Evolutionary conservation across 2,797 vertebrate genomes (phyloP).

Genomic region (Gadopsis marmoratus): DNA sequence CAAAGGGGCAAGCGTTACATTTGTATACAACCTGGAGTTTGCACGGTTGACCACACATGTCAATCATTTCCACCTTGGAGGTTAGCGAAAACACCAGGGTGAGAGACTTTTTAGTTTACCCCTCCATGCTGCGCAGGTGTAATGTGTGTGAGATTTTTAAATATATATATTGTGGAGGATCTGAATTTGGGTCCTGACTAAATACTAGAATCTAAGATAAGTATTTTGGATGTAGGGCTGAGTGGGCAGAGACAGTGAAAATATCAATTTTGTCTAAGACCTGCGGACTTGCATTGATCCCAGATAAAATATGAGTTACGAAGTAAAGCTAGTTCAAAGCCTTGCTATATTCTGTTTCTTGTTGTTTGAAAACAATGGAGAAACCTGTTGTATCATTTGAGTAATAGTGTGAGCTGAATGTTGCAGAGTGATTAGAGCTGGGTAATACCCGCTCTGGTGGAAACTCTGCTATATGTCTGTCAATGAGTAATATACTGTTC

Average conservation of each 20-base stretch:
- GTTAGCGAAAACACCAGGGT: constrained; percentile 4
- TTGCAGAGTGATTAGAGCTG: constrained; percentile 25
- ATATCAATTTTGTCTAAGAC: background rate
- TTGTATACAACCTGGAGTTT: constrained; percentile 47
- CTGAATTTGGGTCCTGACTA: background rate
- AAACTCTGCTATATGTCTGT: constrained; percentile 44
- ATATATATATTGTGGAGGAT: constrained; percentile 7
- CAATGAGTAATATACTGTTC: constrained; percentile 56
- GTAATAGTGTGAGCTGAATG: constrained; percentile 5
- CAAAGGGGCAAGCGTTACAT: constrained; percentile 42
- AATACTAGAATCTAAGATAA: background rate
- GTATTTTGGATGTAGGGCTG: background rate
- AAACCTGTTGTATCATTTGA: constrained; percentile 12
- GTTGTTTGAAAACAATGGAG: constrained; percentile 12
- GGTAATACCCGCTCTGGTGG: constrained; percentile 7
- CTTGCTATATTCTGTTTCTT: background rate
- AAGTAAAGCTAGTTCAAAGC: constrained; percentile 6
- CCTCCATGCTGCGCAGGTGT: background rate
- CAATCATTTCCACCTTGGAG: constrained; percentile 45
- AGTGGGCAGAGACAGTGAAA: background rate
- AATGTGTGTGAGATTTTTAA: background rate
- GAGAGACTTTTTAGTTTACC: background rate
- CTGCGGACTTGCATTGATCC: constrained; percentile 6
- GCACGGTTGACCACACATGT: constrained; percentile 48
- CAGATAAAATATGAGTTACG: constrained; percentile 4